Conservation (phyloP, 2,888 invertebrate species). For the Ryuthela nishihirai region DNA sequence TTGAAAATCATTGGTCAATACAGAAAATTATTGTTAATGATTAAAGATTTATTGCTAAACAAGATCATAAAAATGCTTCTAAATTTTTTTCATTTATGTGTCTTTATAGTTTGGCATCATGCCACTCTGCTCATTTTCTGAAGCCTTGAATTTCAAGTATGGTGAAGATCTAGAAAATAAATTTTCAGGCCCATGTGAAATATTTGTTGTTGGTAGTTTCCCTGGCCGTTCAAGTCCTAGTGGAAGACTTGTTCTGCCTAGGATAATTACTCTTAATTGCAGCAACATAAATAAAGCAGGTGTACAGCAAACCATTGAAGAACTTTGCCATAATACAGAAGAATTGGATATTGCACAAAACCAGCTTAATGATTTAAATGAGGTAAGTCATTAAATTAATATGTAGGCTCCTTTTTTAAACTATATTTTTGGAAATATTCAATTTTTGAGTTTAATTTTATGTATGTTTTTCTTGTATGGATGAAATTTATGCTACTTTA, state of each 20-base stretch:
- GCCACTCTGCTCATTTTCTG: constrained; percentile 71
- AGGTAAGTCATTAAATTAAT: no score
- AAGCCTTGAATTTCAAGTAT: constrained; percentile 86
- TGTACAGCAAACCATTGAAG: constrained; percentile 70
- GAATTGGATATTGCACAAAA: constrained; percentile 93
- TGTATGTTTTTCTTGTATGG: no score
- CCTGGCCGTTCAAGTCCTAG: constrained; percentile 58
- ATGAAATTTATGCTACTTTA: no score
- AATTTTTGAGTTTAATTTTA: no score
- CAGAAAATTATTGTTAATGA: no score
- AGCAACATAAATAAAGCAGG: constrained; percentile 89
- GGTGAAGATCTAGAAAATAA: constrained; percentile 59
- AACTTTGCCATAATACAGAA: constrained; percentile 82
- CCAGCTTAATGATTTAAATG: constrained; percentile 78
- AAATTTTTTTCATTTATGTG: no score
- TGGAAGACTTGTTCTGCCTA: constrained; percentile 45
- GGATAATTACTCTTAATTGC: constrained; percentile 75
- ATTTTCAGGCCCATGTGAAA: constrained; percentile 67
- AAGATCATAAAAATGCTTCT: no score
- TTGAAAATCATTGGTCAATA: no score
- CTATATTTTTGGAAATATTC: no score
- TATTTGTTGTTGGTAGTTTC: constrained; percentile 71
- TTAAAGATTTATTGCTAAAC: no score
- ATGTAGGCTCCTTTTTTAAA: no score
- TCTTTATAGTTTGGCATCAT: constrained; percentile 53